These are phyloP conservation scores for Nothobranchius kuhntae DNA, from an alignment of 2,113 vertebrate species.

Conservation along the genomic window DNA sequence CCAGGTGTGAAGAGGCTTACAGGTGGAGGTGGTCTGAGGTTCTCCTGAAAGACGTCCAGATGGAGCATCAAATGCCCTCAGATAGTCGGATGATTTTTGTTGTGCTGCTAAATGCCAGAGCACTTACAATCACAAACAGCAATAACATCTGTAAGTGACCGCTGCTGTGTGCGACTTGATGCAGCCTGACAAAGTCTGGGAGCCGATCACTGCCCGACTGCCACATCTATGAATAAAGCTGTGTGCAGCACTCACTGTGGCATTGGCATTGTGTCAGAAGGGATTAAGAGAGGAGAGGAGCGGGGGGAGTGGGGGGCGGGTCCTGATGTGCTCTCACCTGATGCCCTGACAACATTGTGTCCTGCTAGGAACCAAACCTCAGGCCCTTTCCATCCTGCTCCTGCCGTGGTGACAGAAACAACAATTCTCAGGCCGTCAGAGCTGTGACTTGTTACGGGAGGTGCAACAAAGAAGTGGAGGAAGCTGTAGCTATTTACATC, in stretches of 20 bases:
- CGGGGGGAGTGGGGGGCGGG: background rate
- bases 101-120: constrained; percentile 23
- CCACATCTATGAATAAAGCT: constrained; percentile 28
- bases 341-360: constrained; percentile 55
- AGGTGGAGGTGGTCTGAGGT: constrained; percentile 3
- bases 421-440: constrained; percentile 43
- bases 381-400: constrained; percentile 42
- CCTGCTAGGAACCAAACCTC: constrained; percentile 58
- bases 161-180: constrained; percentile 30
- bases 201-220: constrained; percentile 34
- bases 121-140: constrained; percentile 39
- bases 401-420: constrained; percentile 46
- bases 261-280: constrained; percentile 73
- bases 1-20: constrained; percentile 11
- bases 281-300: constrained; percentile 54
- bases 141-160: constrained; percentile 13
- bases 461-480: no score
- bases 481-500: no score
- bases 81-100: constrained; percentile 9
- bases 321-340: constrained; percentile 58
- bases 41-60: constrained; percentile 28
- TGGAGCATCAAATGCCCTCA: constrained; percentile 11
- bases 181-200: constrained; percentile 18
- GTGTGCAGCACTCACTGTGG: constrained; percentile 57
- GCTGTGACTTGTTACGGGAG: constrained; percentile 29